These are phyloP conservation scores for Cyclophora punctaria DNA, from an alignment of 2,888 invertebrate genomes.

Conservation along the genomic window DNA sequence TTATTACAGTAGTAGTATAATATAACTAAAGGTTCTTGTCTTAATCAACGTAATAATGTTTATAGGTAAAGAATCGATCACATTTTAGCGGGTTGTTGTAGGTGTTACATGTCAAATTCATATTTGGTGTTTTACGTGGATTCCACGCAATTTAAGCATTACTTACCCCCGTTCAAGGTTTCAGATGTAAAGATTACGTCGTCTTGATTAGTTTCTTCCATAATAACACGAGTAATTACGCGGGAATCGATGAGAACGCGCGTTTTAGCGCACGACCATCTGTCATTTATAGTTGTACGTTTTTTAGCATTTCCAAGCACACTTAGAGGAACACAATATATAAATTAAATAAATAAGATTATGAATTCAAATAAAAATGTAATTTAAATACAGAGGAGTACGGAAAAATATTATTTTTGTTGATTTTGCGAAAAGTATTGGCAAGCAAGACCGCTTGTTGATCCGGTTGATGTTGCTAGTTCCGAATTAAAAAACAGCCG, in stretches of 20 bases:
- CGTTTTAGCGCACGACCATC: conserved; percentile 53
- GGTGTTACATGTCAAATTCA: conserved; percentile 29
- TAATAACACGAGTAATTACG: conserved; percentile 25
- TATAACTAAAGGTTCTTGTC: too few species aligned
- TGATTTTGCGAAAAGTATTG: conserved; percentile 24
- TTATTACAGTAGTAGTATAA: too few species aligned
- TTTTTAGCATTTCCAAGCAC: conserved; percentile 36
- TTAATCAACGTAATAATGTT: too few species aligned
- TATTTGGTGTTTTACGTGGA: conserved; percentile 4
- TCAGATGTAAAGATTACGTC: conserved; percentile 29
- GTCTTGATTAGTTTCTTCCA: conserved; percentile 43
- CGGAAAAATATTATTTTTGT: conserved; percentile 15
- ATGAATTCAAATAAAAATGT: background rate
- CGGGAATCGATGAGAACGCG: conserved; percentile 42
- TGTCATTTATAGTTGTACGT: conserved; percentile 45
- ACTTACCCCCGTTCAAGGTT: conserved; percentile 38
- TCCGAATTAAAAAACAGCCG: background rate
- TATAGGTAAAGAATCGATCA: conserved; percentile 3
- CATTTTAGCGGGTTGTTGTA: conserved; percentile 34
- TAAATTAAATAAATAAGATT: conserved; percentile 1
- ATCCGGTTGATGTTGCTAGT: conserved; percentile 51
- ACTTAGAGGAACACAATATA: conserved; percentile 7
- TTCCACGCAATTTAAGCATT: conserved; percentile 20
- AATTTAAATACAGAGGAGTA: conserved; percentile 2
- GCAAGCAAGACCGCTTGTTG: conserved; percentile 56